Evolutionary conservation across 2,888 invertebrate genomes (phyloP).

Genomic region (Chrysolina haemoptera): DNA sequence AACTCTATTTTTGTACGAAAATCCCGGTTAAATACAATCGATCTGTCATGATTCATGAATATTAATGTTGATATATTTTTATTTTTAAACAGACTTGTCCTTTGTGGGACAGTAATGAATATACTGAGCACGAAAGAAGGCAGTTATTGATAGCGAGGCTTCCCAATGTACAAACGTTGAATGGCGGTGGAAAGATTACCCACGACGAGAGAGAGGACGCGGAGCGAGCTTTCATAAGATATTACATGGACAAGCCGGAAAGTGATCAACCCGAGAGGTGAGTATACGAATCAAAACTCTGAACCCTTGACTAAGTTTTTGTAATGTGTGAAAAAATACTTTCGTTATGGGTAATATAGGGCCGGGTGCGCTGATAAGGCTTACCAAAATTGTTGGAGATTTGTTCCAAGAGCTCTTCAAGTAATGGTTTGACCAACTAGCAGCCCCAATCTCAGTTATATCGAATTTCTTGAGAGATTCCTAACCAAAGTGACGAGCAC

Average conservation of each 20-base stretch:
- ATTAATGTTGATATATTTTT: background rate
- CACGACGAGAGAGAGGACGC: conserved; percentile 91
- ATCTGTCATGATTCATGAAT: background rate
- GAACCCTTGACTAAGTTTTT: too few relatives aligned
- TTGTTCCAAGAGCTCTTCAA: too few relatives aligned
- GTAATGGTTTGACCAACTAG: too few relatives aligned
- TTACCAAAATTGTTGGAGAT: too few relatives aligned
- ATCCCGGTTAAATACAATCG: too few relatives aligned
- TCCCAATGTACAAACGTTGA: conserved; percentile 87
- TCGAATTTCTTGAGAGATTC: too few relatives aligned
- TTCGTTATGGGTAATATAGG: too few relatives aligned
- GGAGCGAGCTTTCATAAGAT: conserved; percentile 92
- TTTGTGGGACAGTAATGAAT: conserved; percentile 83
- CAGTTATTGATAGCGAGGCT: conserved; percentile 90
- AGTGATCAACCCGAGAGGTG: conserved; percentile 86
- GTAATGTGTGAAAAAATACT: too few relatives aligned
- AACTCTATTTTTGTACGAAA: too few relatives aligned
- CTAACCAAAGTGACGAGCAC: too few relatives aligned
- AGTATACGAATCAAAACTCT: background rate
- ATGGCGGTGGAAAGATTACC: conserved; percentile 90
- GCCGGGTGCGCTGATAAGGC: too few relatives aligned
- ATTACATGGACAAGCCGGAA: conserved; percentile 91
- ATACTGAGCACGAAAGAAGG: conserved; percentile 90
- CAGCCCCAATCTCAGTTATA: too few relatives aligned
- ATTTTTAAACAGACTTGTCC: conserved; percentile 76